phyloP scores from a whole-genome alignment of 2,113 vertebrate species.

The Merops nubicus region DNA sequence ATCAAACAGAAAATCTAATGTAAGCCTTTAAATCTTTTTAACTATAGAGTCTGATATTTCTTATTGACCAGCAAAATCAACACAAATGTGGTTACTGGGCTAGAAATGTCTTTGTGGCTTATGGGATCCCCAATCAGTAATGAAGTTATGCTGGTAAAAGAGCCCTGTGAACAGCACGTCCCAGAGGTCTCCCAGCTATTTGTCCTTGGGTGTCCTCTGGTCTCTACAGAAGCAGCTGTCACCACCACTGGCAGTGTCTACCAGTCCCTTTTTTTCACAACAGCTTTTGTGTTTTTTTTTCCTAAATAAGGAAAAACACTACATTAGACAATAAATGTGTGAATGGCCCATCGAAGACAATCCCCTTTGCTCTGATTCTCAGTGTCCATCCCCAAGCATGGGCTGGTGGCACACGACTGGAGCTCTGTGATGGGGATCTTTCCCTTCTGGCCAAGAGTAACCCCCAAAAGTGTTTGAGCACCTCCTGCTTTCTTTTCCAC shows the following conservation, averaged over 20 bases:
- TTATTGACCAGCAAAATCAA: constrained; percentile 20
- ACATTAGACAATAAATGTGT: background rate
- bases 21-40: background rate
- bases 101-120: background rate
- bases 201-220: background rate
- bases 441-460: background rate
- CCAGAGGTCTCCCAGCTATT: background rate
- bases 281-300: background rate
- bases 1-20: constrained; percentile 10
- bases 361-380: background rate
- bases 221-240: background rate
- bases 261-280: background rate
- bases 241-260: background rate
- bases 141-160: background rate
- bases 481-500: background rate
- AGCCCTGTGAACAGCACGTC: background rate
- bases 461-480: rapidly evolving
- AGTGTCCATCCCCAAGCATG: background rate
- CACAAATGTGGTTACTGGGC: constrained; percentile 7
- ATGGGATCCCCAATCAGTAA: background rate
- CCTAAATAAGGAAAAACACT: background rate
- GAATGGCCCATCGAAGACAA: background rate
- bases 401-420: rapidly evolving
- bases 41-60: background rate
- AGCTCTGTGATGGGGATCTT: background rate